These are phyloP conservation scores for Campoletis raptor DNA, from an alignment of 2,888 invertebrate species.

Conservation along the genomic window DNA sequence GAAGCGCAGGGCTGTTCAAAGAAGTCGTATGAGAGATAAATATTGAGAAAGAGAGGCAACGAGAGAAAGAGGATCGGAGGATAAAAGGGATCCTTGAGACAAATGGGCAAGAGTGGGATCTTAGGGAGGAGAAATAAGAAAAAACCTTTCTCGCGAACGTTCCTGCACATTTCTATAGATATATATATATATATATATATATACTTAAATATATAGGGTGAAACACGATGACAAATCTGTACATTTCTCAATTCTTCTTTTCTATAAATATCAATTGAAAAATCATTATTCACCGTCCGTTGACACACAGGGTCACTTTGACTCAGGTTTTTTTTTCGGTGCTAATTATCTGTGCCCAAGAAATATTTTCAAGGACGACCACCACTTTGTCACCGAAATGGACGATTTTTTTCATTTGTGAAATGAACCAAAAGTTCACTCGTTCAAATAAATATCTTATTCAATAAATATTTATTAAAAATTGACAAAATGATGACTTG, in stretches of 20 bases:
- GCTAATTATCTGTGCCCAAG: too few relatives aligned
- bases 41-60: slow-evolving; percentile 23
- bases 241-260: background rate
- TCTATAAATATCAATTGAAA: background rate
- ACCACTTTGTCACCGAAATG: too few relatives aligned
- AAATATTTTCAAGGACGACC: too few relatives aligned
- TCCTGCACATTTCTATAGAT: slow-evolving; percentile 62
- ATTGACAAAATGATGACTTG: too few relatives aligned
- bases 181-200: background rate
- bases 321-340: too few relatives aligned
- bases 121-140: slow-evolving; percentile 45
- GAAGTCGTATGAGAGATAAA: slow-evolving; percentile 8
- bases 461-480: too few relatives aligned
- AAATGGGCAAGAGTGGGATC: slow-evolving; percentile 69
- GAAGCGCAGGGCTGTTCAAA: slow-evolving; percentile 25
- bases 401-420: too few relatives aligned
- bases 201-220: background rate
- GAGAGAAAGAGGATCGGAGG: slow-evolving; percentile 37
- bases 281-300: background rate
- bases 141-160: slow-evolving; percentile 70
- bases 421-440: too few relatives aligned
- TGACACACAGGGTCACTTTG: too few relatives aligned
- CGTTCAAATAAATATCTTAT: too few relatives aligned
- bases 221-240: background rate
- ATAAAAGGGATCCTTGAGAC: slow-evolving; percentile 76